Conservation (phyloP, 2,113 vertebrate genomes). For the Haemorhous mexicanus region DNA sequence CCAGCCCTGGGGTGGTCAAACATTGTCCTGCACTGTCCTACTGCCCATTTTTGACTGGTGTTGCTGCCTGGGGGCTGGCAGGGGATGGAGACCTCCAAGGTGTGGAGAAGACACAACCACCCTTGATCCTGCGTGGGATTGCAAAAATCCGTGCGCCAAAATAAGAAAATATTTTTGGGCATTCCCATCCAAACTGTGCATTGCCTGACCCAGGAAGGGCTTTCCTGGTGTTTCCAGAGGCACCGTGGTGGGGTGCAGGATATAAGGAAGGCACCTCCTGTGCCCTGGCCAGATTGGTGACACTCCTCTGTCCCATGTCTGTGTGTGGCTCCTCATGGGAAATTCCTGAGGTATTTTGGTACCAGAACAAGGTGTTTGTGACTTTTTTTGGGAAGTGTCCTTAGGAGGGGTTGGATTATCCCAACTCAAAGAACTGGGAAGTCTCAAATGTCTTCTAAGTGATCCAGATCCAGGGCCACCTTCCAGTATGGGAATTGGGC, state of each 20-base stretch:
- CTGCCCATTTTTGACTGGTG: background rate
- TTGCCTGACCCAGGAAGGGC: background rate
- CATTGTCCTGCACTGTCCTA: background rate
- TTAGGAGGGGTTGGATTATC: background rate
- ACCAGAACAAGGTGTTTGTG: background rate
- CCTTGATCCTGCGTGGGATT: background rate
- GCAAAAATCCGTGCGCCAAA: background rate
- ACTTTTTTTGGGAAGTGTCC: background rate
- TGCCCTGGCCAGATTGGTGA: background rate
- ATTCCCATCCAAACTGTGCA: rapidly evolving
- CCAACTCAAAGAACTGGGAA: background rate
- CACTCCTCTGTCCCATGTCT: background rate
- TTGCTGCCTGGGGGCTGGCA: background rate
- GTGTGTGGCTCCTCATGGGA: background rate
- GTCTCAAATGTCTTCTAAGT: background rate
- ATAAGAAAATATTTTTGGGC: background rate
- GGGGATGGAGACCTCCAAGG: rapidly evolving
- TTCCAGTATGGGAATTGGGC: background rate
- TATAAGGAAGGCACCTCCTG: rapidly evolving
- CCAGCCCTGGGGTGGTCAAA: background rate
- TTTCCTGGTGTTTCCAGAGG: background rate
- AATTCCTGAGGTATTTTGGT: background rate
- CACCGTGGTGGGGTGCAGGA: rapidly evolving
- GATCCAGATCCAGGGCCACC: background rate
- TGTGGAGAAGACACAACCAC: background rate